phyloP scores from a whole-genome alignment of 1,140 invertebrate species.

The Drosophila melanica region DNA sequence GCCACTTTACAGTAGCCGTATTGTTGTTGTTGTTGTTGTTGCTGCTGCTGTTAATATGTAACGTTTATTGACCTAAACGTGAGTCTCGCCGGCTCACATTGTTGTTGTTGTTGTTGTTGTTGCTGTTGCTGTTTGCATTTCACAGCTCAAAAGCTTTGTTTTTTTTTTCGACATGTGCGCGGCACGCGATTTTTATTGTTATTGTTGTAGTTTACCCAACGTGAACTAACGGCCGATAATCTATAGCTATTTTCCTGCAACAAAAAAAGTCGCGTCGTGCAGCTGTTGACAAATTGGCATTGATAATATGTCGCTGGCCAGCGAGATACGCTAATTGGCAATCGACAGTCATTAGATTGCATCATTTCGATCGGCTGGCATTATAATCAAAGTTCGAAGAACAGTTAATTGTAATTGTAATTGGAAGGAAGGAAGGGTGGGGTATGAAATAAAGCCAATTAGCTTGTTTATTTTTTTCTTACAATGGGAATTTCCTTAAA shows the following conservation, averaged over 20 bases:
- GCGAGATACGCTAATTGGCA: slow-evolving; percentile 6
- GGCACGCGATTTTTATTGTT: slow-evolving; percentile 51
- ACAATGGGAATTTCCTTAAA: slow-evolving; percentile 7
- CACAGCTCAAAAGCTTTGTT: slow-evolving; percentile 8
- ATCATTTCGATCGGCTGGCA: slow-evolving; percentile 17
- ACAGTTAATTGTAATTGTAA: slow-evolving; percentile 16
- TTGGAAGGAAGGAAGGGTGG: neutral
- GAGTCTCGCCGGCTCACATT: neutral
- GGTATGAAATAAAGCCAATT: slow-evolving; percentile 1
- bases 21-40: slow-evolving; percentile 21
- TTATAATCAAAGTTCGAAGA: slow-evolving; percentile 5
- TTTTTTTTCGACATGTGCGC: slow-evolving; percentile 45
- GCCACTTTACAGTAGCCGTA: slow-evolving; percentile 17
- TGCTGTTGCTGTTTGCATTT: slow-evolving; percentile 27
- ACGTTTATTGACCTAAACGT: slow-evolving; percentile 24
- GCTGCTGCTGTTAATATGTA: slow-evolving; percentile 28
- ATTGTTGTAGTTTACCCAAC: slow-evolving; percentile 5
- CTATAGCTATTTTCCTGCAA: slow-evolving; percentile 11
- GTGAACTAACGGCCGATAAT: slow-evolving; percentile 19
- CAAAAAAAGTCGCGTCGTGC: too few species aligned
- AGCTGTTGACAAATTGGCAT: slow-evolving; percentile 27
- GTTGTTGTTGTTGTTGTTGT: slow-evolving; percentile 21
- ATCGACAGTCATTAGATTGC: slow-evolving; percentile 28
- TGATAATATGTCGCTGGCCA: slow-evolving; percentile 16
- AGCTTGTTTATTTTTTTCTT: neutral